Conservation (phyloP, 2,797 vertebrate species). For the Austrolebias charrua region DNA sequence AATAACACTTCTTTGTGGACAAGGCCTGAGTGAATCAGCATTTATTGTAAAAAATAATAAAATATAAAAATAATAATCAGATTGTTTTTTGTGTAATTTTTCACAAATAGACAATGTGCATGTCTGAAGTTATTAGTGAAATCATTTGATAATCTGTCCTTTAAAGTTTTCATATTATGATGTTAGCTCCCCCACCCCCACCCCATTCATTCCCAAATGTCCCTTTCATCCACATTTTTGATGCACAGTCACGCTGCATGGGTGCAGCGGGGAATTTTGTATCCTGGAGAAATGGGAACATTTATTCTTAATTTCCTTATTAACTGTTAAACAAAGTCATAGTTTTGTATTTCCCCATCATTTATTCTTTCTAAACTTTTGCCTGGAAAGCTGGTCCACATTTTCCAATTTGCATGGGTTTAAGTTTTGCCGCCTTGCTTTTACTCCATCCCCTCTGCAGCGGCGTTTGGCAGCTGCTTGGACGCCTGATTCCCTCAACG, state of each 20-base stretch:
- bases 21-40: too few species aligned
- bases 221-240: constrained; percentile 46
- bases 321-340: too few species aligned
- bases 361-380: not conserved
- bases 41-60: too few species aligned
- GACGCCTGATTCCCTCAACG: not conserved
- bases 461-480: constrained; percentile 49
- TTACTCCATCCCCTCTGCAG: constrained; percentile 12
- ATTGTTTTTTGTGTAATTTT: not conserved
- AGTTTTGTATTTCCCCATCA: not conserved
- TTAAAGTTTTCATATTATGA: constrained; percentile 40
- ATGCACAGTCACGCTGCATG: constrained; percentile 53
- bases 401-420: not conserved
- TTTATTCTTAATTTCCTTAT: not conserved
- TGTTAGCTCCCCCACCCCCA: constrained; percentile 11
- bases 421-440: constrained; percentile 18
- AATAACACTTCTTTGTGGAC: too few species aligned
- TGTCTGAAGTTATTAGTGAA: constrained; percentile 11
- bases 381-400: constrained; percentile 1
- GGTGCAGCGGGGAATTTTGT: constrained; percentile 22
- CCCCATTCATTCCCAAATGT: constrained; percentile 6
- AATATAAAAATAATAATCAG: too few species aligned
- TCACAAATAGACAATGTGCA: not conserved
- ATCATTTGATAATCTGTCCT: constrained; percentile 47
- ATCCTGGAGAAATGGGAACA: constrained; percentile 1